Conservation (phyloP, 2,888 invertebrate species). For the Tenodera sinensis region DNA sequence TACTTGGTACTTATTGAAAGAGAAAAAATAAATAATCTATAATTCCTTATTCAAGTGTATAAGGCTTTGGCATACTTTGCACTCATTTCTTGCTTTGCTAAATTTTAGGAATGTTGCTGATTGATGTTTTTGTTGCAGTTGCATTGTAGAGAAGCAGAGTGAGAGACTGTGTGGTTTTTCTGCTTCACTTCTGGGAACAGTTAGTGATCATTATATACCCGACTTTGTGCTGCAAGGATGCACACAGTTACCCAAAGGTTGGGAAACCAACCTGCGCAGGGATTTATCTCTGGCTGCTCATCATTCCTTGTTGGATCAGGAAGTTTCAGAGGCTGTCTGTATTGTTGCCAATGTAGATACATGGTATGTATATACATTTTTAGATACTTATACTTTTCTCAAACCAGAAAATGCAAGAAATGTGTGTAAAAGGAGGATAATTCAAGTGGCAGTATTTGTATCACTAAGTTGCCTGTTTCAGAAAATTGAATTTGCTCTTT, state of each 20-base stretch:
- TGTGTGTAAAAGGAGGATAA: no score
- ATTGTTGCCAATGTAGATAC: constrained; percentile 76
- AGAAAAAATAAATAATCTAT: no score
- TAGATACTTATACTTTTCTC: no score
- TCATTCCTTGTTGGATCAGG: constrained; percentile 57
- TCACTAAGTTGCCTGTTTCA: no score
- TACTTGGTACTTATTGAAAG: no score
- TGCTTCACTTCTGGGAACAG: constrained; percentile 58
- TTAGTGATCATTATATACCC: constrained; percentile 65
- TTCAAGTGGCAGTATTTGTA: no score
- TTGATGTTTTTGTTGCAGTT: not conserved
- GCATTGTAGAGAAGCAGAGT: not conserved
- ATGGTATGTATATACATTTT: constrained; percentile 57
- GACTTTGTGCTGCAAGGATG: constrained; percentile 70
- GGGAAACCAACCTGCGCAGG: constrained; percentile 55
- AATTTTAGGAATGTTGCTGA: not conserved
- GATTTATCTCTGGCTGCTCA: constrained; percentile 52
- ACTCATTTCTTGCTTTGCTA: no score
- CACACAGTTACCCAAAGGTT: constrained; percentile 52
- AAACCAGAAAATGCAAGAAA: no score
- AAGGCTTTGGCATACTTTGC: no score
- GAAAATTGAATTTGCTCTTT: no score
- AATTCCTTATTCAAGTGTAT: no score
- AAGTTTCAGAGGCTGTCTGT: constrained; percentile 74
- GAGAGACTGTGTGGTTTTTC: constrained; percentile 38